Conservation (phyloP, 2,888 invertebrate genomes). For the Synergus itoensis region DNA sequence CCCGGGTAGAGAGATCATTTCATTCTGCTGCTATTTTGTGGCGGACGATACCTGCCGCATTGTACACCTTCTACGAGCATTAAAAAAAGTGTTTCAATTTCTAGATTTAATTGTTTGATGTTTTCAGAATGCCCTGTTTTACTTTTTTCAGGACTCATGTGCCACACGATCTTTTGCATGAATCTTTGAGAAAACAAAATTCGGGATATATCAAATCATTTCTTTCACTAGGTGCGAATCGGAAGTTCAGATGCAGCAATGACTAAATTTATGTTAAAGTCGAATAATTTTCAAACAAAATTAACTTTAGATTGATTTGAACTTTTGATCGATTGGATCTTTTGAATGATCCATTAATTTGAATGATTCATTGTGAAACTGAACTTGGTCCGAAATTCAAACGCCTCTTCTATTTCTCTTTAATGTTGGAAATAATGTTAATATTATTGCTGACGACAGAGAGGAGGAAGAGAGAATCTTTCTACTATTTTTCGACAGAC, state of each 20-base stretch:
- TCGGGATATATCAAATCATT: not conserved
- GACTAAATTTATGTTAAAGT: not conserved
- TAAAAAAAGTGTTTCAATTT: slow-evolving; percentile 71
- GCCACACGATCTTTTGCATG: slow-evolving; percentile 25
- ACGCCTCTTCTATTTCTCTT: not conserved
- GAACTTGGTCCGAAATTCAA: slow-evolving; percentile 28
- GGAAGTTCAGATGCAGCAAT: slow-evolving; percentile 34
- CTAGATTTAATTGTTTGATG: slow-evolving; percentile 72
- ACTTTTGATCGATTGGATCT: no score
- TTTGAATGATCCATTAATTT: not conserved
- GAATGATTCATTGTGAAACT: slow-evolving; percentile 25
- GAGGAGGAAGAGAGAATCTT: slow-evolving; percentile 27
- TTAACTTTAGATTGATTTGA: no score
- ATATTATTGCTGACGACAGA: slow-evolving; percentile 34
- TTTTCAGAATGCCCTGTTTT: slow-evolving; percentile 69
- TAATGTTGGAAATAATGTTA: slow-evolving; percentile 36
- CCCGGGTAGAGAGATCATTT: slow-evolving; percentile 55
- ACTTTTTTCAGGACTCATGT: slow-evolving; percentile 66
- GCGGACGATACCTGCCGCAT: slow-evolving; percentile 55
- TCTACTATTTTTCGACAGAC: slow-evolving; percentile 40
- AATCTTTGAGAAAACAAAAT: not conserved
- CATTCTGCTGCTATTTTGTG: slow-evolving; percentile 46
- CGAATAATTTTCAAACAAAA: not conserved
- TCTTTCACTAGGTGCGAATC: not conserved
- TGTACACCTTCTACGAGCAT: slow-evolving; percentile 65